Evolutionary conservation across 92 coral and sea anemone species (phyloP).

Genomic region (Pocillopora grandis): DNA sequence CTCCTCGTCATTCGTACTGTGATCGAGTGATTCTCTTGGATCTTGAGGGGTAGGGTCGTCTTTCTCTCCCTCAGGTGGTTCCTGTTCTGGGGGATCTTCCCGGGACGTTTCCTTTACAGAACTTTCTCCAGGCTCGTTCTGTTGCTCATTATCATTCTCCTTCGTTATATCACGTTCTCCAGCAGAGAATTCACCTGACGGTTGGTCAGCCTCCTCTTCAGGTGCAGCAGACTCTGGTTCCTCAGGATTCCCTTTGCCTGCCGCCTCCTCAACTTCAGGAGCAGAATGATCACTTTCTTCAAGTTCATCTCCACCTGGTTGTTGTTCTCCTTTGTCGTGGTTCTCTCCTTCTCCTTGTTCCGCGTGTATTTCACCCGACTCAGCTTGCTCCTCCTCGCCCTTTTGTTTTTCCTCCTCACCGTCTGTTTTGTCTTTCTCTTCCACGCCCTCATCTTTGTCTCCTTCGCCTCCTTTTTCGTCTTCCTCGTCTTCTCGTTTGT

Average conservation of each 20-base stretch:
- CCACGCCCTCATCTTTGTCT: not conserved
- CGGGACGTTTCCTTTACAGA: slow-evolving; percentile 3
- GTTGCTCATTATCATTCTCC: slow-evolving; percentile 18
- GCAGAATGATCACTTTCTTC: not conserved
- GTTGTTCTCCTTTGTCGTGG: not conserved
- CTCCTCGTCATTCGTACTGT: not conserved
- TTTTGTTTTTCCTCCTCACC: not conserved
- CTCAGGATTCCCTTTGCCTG: not conserved
- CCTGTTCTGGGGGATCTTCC: not conserved
- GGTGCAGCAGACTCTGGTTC: not conserved
- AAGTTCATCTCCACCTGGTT: not conserved
- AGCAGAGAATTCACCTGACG: not conserved
- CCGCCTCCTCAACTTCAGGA: no score
- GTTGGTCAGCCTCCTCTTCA: not conserved
- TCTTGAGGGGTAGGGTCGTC: not conserved
- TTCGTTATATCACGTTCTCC: not conserved
- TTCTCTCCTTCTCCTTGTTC: slow-evolving; percentile 7
- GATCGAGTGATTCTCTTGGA: not conserved
- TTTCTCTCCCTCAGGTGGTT: slow-evolving; percentile 24
- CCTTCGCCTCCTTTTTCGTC: not conserved
- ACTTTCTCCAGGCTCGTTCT: slow-evolving; percentile 9
- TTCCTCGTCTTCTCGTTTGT: not conserved
- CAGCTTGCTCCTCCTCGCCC: not conserved
- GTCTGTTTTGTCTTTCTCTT: not conserved
- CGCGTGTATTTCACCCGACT: not conserved